These are phyloP conservation scores for Cremastinae sp. DNA, from an alignment of 2,888 invertebrate genomes.

Conservation along the genomic window DNA sequence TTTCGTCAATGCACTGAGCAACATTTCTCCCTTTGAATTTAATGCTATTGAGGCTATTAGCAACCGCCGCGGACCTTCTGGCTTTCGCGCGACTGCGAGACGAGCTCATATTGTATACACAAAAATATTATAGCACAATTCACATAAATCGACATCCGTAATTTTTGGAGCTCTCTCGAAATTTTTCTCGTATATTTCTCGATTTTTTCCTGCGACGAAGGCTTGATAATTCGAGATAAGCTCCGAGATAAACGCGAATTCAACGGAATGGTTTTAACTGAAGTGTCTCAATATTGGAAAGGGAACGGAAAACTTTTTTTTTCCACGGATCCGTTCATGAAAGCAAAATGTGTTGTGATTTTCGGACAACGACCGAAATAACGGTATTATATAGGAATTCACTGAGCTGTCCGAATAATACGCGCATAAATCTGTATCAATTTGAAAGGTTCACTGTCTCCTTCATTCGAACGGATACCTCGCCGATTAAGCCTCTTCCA, in stretches of 20 bases:
- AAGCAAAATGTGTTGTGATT: slow-evolving; percentile 20
- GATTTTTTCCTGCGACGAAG: not conserved
- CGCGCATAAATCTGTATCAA: slow-evolving; percentile 13
- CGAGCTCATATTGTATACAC: slow-evolving; percentile 45
- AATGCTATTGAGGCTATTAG: slow-evolving; percentile 5
- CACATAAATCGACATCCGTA: not conserved
- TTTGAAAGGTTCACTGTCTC: slow-evolving; percentile 27
- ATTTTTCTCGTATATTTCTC: not conserved
- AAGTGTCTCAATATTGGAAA: too few relatives aligned
- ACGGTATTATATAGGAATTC: slow-evolving; percentile 1
- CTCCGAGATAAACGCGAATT: not conserved
- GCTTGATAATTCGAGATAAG: not conserved
- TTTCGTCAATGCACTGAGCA: slow-evolving; percentile 7
- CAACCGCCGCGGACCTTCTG: slow-evolving; percentile 33
- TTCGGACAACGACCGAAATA: slow-evolving; percentile 37
- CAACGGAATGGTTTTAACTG: too few relatives aligned
- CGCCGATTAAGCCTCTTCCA: slow-evolving; percentile 9
- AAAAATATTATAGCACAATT: not conserved
- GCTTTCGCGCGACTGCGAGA: slow-evolving; percentile 41
- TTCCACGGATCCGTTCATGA: too few relatives aligned
- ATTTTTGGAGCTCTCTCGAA: not conserved
- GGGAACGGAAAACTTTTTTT: too few relatives aligned
- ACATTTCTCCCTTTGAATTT: slow-evolving; percentile 21
- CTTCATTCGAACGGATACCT: slow-evolving; percentile 14
- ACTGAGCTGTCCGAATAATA: too few relatives aligned